A percentile compares a stretch with the other conserved stretches of the same genome.
Conservation (phyloP, 2,888 invertebrate genomes). For the Tenthredo amoena region DNA sequence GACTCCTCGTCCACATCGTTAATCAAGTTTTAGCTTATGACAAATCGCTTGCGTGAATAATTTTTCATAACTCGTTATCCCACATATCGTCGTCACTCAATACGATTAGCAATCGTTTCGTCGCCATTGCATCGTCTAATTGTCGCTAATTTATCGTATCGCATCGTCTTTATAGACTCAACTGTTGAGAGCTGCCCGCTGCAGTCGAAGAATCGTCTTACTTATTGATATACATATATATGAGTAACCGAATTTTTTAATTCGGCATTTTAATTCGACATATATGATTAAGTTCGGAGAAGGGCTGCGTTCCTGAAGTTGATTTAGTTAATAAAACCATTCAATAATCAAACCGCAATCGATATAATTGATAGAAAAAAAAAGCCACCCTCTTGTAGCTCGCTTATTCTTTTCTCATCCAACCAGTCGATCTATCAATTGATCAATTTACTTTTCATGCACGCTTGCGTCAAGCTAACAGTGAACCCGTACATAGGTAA, state of each 20-base stretch:
- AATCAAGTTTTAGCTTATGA: constrained; percentile 44
- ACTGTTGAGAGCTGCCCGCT: constrained; percentile 68
- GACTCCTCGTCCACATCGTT: constrained; percentile 7
- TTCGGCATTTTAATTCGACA: too few relatives aligned
- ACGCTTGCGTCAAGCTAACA: neutral
- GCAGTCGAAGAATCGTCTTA: constrained; percentile 41
- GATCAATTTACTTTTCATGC: constrained; percentile 2
- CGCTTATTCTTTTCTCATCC: neutral
- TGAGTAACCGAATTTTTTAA: neutral
- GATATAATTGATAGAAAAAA: neutral
- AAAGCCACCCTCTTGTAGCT: neutral
- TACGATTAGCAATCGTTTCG: neutral
- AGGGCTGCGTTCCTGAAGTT: neutral
- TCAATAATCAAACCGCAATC: neutral
- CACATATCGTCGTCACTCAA: neutral
- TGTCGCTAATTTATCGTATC: constrained; percentile 36
- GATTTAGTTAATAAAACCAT: neutral
- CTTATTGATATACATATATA: neutral
- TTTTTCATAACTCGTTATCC: constrained; percentile 42
- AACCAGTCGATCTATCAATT: constrained; percentile 11
- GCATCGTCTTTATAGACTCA: constrained; percentile 3
- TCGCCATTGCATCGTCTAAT: neutral
- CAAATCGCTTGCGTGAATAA: constrained; percentile 49
- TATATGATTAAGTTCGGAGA: neutral
- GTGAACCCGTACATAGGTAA: neutral